Conservation (phyloP, 2,113 vertebrate species). For the Galeopterus variegatus region DNA sequence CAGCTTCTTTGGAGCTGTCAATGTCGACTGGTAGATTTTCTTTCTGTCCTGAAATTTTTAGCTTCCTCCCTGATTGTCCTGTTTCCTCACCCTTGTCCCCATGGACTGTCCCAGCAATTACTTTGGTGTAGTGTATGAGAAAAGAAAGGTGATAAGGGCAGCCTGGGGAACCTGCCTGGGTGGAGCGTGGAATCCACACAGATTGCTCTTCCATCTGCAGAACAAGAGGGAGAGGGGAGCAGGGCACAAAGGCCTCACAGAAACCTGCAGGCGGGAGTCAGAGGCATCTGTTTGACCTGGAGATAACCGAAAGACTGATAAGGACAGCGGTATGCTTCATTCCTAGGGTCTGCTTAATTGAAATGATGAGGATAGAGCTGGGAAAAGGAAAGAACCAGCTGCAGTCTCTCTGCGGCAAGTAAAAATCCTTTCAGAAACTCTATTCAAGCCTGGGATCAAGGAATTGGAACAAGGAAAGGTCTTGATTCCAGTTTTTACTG, state of each 20-base stretch:
- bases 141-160: not conserved
- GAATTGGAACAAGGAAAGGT: slow-evolving; percentile 24
- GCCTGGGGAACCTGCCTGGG: not conserved
- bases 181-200: not conserved
- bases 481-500: not conserved
- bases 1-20: not conserved
- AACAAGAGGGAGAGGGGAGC: not conserved
- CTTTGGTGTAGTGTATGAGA: not conserved
- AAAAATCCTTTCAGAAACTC: not conserved
- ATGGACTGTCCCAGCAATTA: not conserved
- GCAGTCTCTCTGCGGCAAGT: not conserved
- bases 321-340: not conserved
- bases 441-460: slow-evolving; percentile 30
- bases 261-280: not conserved
- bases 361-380: not conserved
- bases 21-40: not conserved
- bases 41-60: not conserved
- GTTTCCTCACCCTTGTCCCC: not conserved
- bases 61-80: not conserved
- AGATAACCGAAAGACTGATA: not conserved
- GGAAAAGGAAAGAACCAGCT: not conserved
- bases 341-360: slow-evolving; percentile 6
- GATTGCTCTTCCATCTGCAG: not conserved
- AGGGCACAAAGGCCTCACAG: not conserved
- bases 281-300: not conserved